Evolutionary conservation across 2,888 invertebrate species (phyloP).

Genomic region (Xestia rhomboidea): DNA sequence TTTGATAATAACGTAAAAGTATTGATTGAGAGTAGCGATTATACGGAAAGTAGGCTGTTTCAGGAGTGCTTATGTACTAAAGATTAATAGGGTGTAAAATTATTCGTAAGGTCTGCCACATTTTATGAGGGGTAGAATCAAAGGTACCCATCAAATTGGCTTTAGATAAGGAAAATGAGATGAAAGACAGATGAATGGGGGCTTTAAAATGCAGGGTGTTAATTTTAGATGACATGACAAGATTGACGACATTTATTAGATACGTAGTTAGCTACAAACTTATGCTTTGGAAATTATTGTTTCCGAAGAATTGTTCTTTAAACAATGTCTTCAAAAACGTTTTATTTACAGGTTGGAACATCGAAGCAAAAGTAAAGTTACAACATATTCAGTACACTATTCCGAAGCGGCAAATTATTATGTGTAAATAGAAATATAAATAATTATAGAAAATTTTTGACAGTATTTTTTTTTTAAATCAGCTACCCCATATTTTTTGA

Average conservation of each 20-base stretch:
- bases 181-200: not conserved
- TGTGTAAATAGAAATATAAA: no score
- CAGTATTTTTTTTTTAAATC: no score
- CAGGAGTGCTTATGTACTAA: conserved; percentile 60
- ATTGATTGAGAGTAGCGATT: conserved; percentile 59
- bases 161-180: conserved; percentile 11
- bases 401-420: no score
- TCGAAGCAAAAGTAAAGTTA: no score
- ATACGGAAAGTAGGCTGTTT: conserved; percentile 45
- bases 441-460: no score
- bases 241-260: not conserved
- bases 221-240: not conserved
- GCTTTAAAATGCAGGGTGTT: not conserved
- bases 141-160: conserved; percentile 18
- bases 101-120: conserved; percentile 49
- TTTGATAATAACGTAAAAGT: conserved; percentile 34
- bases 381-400: no score
- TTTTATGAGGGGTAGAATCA: conserved; percentile 9
- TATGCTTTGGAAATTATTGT: not conserved
- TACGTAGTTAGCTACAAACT: not conserved
- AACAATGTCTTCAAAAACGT: not conserved
- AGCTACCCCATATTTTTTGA: no score
- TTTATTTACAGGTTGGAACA: no score
- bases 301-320: not conserved
- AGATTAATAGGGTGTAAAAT: conserved; percentile 70